Evolutionary conservation across 2,113 vertebrate species (phyloP).

Genomic region (Chaetodon auriga): DNA sequence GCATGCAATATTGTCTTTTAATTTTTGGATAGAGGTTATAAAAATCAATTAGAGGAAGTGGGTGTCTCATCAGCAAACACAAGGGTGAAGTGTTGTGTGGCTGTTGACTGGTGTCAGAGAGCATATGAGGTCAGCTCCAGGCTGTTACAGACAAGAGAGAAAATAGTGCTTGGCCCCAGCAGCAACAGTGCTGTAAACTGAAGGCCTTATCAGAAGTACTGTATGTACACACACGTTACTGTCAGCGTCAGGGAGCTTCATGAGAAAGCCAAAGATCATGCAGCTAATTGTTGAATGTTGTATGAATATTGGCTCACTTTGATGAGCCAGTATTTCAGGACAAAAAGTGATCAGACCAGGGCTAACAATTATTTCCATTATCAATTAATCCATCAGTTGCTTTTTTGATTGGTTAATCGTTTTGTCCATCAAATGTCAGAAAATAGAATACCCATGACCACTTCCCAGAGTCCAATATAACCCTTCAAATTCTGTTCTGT

Average conservation of each 20-base stretch:
- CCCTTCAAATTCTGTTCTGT: neutral
- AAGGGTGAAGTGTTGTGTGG: conserved; percentile 1
- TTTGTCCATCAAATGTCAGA: neutral
- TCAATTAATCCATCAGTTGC: neutral
- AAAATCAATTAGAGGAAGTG: neutral
- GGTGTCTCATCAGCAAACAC: neutral
- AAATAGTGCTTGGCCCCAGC: conserved; percentile 43
- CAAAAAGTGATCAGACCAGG: no score
- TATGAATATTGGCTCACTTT: neutral
- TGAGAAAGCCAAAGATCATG: neutral
- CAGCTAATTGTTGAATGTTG: neutral
- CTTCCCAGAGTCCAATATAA: neutral
- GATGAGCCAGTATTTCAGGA: neutral
- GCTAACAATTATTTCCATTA: no score
- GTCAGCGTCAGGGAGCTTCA: neutral
- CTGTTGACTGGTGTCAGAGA: conserved; percentile 30
- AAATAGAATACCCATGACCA: neutral
- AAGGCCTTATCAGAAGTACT: neutral
- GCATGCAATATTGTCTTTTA: neutral
- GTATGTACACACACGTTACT: neutral
- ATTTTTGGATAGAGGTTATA: neutral
- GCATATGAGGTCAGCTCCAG: conserved; percentile 51
- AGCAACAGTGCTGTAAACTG: conserved; percentile 3
- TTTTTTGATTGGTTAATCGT: neutral
- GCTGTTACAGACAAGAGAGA: conserved; percentile 26